These are phyloP conservation scores for Dicranocentrus wangi DNA, from an alignment of 2,888 invertebrate genomes.

Conservation along the genomic window DNA sequence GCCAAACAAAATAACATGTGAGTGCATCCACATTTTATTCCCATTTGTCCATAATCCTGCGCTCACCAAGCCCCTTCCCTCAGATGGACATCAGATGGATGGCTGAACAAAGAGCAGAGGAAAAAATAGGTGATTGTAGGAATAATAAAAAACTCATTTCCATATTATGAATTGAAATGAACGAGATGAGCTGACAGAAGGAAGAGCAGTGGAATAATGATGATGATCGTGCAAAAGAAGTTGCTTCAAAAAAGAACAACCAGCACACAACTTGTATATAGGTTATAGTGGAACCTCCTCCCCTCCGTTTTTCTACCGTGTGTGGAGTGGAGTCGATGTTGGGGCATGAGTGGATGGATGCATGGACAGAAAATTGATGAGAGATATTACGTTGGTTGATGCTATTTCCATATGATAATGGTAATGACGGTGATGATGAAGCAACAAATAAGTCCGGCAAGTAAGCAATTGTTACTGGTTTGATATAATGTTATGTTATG, in stretches of 20 bases:
- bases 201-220: constrained; percentile 13
- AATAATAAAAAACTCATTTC: constrained; percentile 41
- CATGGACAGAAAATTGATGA: constrained; percentile 10
- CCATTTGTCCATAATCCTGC: constrained; percentile 14
- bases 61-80: background rate
- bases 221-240: constrained; percentile 29
- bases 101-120: background rate
- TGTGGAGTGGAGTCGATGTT: background rate
- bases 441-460: constrained; percentile 28
- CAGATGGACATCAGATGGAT: constrained; percentile 9
- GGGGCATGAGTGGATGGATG: background rate
- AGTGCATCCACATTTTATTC: constrained; percentile 3
- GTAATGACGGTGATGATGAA: constrained; percentile 30
- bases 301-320: background rate
- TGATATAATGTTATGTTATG: constrained; percentile 9
- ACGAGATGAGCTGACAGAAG: constrained; percentile 28
- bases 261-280: constrained; percentile 1
- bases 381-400: constrained; percentile 13
- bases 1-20: constrained; percentile 16
- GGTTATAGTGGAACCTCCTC: background rate
- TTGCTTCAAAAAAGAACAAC: background rate
- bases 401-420: constrained; percentile 25
- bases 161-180: constrained; percentile 35
- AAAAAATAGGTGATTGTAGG: constrained; percentile 41
- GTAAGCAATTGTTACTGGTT: constrained; percentile 32